Base-by-base conservation (phyloP, 2,888 invertebrate species). In the Trissolcus japonicus region DNA sequence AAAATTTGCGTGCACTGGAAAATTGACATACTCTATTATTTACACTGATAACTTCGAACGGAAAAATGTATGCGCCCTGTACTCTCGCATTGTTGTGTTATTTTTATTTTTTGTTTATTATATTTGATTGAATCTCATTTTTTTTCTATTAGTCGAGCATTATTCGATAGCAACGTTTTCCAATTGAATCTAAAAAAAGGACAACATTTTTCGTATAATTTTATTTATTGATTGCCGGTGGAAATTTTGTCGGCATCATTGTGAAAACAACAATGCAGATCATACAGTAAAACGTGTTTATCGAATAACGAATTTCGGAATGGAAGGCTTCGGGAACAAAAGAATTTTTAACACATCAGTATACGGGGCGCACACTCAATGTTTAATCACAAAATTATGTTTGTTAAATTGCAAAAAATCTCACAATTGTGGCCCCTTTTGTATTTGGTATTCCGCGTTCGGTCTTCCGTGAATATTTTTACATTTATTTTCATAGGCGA, bases 11-110 rank as follows among this genome's bases (percentile, higher is more conserved):
- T 43, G 17, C n/a, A 40, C 14, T 41, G 13, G 21, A 60, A 68
- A 57, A 68, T 66, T 55, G 66, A 67, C 53, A 19, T 21, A 41
- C 16, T 67, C 14, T 43, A 67, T 67, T 67, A 67, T 67, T 67
- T 59, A 59, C 43, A 13, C 9, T 51, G 53, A 59, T 57, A 53
- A 59, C 59, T 46, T 19, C 13, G 19, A 46, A 43, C 48, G 59
- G 57, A 48, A 51, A 51, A 48, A 48, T 3, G 16, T 19, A 48
- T 13, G 43, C 14, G 25, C 25, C 25, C 25, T 4, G 25, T 11
- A 43, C 13, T 6, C 13, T 6, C 13, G 7, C n/a, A 16, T 1
- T 16, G 25, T 57, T 51, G 51, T 6, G 40, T 11, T 25, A 25
- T 21, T 4, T 21, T 21, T 25, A 25, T 25, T 25, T 25, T 25